These are phyloP conservation scores for Choristoneura rosaceana DNA, from an alignment of 2,888 invertebrate genomes.

Conservation along the genomic window DNA sequence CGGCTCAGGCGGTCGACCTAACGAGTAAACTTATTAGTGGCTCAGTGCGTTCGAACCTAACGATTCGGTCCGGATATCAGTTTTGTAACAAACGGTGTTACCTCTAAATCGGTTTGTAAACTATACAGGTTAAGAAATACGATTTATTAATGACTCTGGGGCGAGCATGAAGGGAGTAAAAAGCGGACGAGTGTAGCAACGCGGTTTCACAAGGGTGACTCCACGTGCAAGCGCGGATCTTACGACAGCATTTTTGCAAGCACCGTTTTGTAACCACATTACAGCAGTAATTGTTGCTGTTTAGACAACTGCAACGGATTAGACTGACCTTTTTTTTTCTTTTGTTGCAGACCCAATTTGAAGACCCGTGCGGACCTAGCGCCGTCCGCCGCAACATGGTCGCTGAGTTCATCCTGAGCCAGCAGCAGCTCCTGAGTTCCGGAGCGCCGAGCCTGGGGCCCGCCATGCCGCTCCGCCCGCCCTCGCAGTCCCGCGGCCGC, in stretches of 20 bases:
- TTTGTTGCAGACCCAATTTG: conserved; percentile 81
- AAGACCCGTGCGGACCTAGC: conserved; percentile 79
- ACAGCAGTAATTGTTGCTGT: conserved; percentile 46
- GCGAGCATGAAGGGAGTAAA: conserved; percentile 74
- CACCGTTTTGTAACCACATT: conserved; percentile 67
- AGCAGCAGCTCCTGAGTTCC: conserved; percentile 82
- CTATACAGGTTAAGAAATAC: conserved; percentile 68
- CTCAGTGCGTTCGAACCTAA: not conserved
- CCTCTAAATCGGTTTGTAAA: conserved; percentile 61
- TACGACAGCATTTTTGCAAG: conserved; percentile 77
- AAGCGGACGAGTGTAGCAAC: conserved; percentile 70
- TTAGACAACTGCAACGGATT: conserved; percentile 63
- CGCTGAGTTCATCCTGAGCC: conserved; percentile 93
- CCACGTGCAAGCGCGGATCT: conserved; percentile 73
- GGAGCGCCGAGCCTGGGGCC: conserved; percentile 73
- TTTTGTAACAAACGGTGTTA: conserved; percentile 73
- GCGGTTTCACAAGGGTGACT: conserved; percentile 71
- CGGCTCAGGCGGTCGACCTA: not conserved
- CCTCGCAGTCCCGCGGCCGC: conserved; percentile 69
- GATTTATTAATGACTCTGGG: conserved; percentile 71
- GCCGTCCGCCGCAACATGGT: conserved; percentile 92
- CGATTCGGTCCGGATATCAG: conserved; percentile 52
- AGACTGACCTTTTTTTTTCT: conserved; percentile 63
- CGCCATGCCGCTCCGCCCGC: conserved; percentile 68
- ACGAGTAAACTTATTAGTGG: not conserved